A percentile compares a stretch with the other conserved stretches of the same genome.
These are phyloP conservation scores for Thunnus albacares DNA, from an alignment of 2,797 vertebrate genomes.

Conservation along the genomic window DNA sequence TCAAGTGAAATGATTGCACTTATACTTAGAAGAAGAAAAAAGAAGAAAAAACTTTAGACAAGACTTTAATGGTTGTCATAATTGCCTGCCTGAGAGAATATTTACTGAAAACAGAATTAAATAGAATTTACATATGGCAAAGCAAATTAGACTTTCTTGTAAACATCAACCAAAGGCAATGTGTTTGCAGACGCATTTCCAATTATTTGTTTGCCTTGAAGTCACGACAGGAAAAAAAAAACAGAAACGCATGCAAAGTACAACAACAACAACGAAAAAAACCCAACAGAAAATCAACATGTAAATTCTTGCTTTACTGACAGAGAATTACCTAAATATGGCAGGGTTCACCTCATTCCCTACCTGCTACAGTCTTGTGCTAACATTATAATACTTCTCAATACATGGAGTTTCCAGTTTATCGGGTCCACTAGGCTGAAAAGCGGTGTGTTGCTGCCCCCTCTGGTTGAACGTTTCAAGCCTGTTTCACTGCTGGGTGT, in stretches of 20 bases:
- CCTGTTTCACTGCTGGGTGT: no score
- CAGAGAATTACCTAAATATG: no score
- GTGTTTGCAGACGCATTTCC: neutral
- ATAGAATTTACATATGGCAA: neutral
- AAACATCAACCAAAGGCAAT: neutral
- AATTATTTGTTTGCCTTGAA: neutral
- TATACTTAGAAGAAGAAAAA: neutral
- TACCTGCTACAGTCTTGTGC: neutral
- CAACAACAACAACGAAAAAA: neutral
- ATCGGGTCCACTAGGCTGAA: no score
- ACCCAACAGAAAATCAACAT: no score
- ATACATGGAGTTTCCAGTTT: no score
- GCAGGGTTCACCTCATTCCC: no score
- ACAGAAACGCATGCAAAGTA: no score
- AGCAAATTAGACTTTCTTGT: neutral
- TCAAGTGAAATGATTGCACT: constrained; percentile 1
- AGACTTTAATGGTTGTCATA: neutral
- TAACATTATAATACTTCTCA: no score
- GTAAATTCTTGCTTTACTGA: no score
- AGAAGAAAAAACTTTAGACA: neutral
- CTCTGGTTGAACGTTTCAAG: no score
- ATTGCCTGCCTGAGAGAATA: neutral
- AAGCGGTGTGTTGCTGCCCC: no score
- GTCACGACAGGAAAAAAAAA: neutral
- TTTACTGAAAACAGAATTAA: constrained; percentile 1